A percentile compares a stretch with the other conserved stretches of the same genome.
These are phyloP conservation scores for Oncorhynchus clarkii DNA, from an alignment of 2,113 vertebrate genomes.

Conservation along the genomic window DNA sequence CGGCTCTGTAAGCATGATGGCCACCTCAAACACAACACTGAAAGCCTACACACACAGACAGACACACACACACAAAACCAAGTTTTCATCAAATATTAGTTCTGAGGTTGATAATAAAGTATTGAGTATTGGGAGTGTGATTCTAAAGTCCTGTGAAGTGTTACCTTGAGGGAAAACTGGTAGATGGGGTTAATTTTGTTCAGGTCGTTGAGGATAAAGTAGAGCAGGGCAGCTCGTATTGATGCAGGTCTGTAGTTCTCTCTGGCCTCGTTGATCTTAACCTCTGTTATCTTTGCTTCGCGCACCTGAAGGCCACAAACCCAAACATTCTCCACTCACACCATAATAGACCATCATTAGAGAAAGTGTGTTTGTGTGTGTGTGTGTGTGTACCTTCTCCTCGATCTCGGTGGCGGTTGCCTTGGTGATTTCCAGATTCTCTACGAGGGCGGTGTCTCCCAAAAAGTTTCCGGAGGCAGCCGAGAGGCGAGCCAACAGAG, in stretches of 20 bases:
- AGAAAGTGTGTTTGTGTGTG: too few relatives aligned
- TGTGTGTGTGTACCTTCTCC: constrained; percentile 50
- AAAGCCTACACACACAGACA: constrained; percentile 17
- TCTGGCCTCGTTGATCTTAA: constrained; percentile 37
- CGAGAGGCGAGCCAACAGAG: constrained; percentile 68
- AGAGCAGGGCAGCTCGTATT: constrained; percentile 30
- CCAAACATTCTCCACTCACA: neutral
- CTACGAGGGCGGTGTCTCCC: constrained; percentile 64
- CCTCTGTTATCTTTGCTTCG: constrained; percentile 37
- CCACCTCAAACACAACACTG: constrained; percentile 71
- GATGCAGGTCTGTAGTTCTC: constrained; percentile 37
- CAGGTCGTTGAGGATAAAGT: constrained; percentile 44
- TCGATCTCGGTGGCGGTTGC: constrained; percentile 65
- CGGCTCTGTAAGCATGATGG: constrained; percentile 56
- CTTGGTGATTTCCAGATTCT: constrained; percentile 70
- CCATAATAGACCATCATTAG: neutral
- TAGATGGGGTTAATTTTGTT: constrained; percentile 26
- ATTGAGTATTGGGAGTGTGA: neutral
- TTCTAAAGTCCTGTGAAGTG: neutral
- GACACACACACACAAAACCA: constrained; percentile 2
- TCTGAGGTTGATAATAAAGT: too few relatives aligned
- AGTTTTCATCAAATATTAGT: too few relatives aligned
- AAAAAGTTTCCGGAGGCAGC: constrained; percentile 69
- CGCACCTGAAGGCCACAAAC: constrained; percentile 20
- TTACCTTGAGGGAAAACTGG: constrained; percentile 21